These are phyloP conservation scores for Cinclus mexicanus DNA, from an alignment of 2,113 vertebrate genomes.

Conservation along the genomic window DNA sequence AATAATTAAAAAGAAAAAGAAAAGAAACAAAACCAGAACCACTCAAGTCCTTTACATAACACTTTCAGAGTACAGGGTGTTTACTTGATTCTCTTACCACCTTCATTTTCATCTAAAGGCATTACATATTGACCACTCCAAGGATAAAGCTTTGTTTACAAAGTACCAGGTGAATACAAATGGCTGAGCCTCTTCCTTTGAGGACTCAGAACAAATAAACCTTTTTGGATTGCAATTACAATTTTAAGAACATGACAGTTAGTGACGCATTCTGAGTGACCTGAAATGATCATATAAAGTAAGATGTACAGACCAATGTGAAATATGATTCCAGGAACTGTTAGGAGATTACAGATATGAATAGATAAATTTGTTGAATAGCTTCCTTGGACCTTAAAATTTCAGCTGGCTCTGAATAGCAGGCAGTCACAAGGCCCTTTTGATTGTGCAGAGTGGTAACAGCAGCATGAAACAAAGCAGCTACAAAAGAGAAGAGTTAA, in stretches of 20 bases:
- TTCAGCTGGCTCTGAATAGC: background rate
- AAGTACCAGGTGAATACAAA: background rate
- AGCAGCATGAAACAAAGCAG: background rate
- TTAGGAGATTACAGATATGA: background rate
- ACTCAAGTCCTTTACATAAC: background rate
- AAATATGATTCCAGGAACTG: background rate
- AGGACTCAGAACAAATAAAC: slow-evolving; percentile 4
- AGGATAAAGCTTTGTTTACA: slow-evolving; percentile 3
- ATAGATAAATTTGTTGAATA: background rate
- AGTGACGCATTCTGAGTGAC: background rate
- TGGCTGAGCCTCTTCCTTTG: background rate
- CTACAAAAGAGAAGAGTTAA: background rate
- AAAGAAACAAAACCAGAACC: no score
- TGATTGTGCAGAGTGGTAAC: background rate
- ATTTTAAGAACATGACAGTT: background rate
- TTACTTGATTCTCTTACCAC: background rate
- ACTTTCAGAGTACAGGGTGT: background rate
- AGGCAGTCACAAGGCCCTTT: background rate
- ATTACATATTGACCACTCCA: background rate
- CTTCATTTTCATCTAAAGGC: background rate
- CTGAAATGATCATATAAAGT: background rate
- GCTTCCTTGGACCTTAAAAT: background rate
- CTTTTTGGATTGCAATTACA: background rate
- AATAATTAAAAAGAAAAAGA: background rate
- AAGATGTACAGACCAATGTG: background rate